Percentiles rank a stretch among this genome's conserved stretches.
phyloP scores from a whole-genome alignment of 2,797 vertebrate genomes.

The Centropyge bicolor region DNA sequence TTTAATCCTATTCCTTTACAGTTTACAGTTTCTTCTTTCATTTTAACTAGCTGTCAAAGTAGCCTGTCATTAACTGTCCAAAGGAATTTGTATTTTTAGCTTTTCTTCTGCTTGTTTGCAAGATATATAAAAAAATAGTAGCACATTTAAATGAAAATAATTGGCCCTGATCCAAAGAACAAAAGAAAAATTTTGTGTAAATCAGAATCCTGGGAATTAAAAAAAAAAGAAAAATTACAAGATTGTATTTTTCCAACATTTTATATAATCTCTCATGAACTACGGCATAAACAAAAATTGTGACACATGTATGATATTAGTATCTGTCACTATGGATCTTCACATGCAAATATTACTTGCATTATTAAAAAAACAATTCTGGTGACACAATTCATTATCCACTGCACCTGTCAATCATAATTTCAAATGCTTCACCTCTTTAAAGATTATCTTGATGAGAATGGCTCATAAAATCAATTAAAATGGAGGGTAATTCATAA shows the following conservation, averaged over 20 bases:
- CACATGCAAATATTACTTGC: background rate
- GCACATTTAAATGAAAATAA: background rate
- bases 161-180: background rate
- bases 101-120: background rate
- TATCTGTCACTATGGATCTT: background rate
- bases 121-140: background rate
- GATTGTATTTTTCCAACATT: background rate
- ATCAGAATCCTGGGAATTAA: rapidly evolving
- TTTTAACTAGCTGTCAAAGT: background rate
- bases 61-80: background rate
- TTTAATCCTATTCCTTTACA: background rate
- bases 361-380: background rate
- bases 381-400: background rate
- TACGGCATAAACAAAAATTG: background rate
- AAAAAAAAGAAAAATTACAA: background rate
- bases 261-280: background rate
- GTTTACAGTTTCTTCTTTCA: too few relatives aligned
- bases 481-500: background rate
- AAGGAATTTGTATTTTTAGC: background rate
- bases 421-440: background rate
- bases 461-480: background rate
- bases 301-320: background rate
- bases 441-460: background rate
- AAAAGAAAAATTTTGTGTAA: too few relatives aligned
- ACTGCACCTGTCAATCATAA: background rate